Conservation (phyloP, 1,140 invertebrate genomes). For the Drosophila bipectinata region DNA sequence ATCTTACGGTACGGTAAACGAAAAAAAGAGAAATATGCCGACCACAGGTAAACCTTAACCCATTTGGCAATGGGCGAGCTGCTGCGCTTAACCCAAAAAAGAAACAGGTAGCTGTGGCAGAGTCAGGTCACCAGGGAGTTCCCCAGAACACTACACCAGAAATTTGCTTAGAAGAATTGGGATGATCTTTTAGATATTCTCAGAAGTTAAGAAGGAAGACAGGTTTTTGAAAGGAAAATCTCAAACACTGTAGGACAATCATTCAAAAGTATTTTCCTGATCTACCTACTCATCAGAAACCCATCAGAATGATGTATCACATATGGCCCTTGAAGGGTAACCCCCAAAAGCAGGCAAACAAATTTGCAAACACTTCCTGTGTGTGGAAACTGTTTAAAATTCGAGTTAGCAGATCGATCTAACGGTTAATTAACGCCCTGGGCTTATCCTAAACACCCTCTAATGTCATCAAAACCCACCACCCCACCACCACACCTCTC, state of each 20-base stretch:
- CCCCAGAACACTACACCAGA: conserved; percentile 12
- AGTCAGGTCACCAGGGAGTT: conserved; percentile 18
- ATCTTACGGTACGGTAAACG: conserved; percentile 12
- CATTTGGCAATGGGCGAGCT: conserved; percentile 38
- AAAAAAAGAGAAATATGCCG: conserved; percentile 33
- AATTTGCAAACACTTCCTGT: neutral
- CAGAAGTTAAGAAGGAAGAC: conserved; percentile 7
- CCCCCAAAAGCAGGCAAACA: neutral
- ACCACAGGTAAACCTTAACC: conserved; percentile 62
- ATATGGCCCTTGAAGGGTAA: too few species aligned
- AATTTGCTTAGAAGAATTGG: conserved; percentile 3
- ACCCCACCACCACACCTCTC: conserved; percentile 1
- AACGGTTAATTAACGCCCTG: conserved; percentile 46
- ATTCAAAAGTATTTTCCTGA: neutral
- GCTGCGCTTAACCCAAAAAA: conserved; percentile 37
- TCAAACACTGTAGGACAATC: neutral
- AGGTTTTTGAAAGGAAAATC: conserved; percentile 23
- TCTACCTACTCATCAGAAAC: too few species aligned
- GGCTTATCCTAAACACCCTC: conserved; percentile 48
- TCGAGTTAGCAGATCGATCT: conserved; percentile 34
- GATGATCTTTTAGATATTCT: neutral
- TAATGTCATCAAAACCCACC: conserved; percentile 45
- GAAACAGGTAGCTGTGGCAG: conserved; percentile 23
- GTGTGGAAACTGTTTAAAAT: conserved; percentile 24
- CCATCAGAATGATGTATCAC: too few species aligned